Base-by-base conservation (phyloP, 2,888 invertebrate species). In the Alitta virens region DNA sequence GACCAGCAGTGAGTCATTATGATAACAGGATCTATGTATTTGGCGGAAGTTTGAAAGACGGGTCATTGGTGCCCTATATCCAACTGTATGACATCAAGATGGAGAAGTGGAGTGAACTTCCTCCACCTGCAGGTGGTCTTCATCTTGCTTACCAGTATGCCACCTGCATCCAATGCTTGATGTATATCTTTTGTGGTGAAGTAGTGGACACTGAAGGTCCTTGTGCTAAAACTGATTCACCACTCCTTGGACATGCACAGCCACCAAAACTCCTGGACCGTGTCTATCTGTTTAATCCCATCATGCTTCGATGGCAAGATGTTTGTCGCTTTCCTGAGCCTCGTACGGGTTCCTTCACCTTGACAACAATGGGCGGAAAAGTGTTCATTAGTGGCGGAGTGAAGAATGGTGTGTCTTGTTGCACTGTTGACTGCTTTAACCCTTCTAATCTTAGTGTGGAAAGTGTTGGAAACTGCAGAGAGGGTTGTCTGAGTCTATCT, bases 351-450 rank as follows among this genome's bases (percentile, higher is more conserved):
- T 49, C 52, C 26, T 66, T 70, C 60, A 61, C 56, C 40, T 53
- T 66, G 50, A 60, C 67, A 3, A 56, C 56, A 2, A 56, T 70
- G 23, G 43, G 62, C 14, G 63, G 50, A 25, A 65, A 60, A 51
- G 66, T 70, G 55, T 70, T 67, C 60, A 60, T 70, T 14, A 67
- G 68, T 9, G 70, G 70, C 21, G 70, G 70, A 14, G 24, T 27
- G 46, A 59, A 43, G 25, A 46, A 42, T 3, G 65, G 67, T 1
- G 12, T 27, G 3, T 53, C 60, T 5, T 64, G 57, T 38, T 51
- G 51, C 23, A 25, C 53, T 23, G 66, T 70, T 9, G 68, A 70
- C 23, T 65, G 65, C 42, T 70, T 65, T 52, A 56, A 67, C 61
- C 66, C 67, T 16, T 38, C 25, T 25, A 56, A 51, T 2, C 58